Evolutionary conservation across 2,113 vertebrate species (phyloP).

Genomic region (Macquaria australasica): DNA sequence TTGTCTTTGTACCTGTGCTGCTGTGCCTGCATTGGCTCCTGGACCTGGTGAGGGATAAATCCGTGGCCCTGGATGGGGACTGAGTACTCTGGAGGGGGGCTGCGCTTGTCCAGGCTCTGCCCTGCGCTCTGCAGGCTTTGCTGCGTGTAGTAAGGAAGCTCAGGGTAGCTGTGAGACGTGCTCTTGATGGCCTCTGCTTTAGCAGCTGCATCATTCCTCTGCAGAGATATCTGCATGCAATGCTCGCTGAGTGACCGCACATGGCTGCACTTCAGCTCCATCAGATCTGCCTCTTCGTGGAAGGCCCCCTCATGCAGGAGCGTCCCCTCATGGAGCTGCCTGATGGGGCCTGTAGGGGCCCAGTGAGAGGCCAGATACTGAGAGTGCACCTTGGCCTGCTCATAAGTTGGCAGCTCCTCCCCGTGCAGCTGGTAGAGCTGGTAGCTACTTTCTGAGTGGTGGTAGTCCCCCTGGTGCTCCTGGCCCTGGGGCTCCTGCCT

Average conservation of each 20-base stretch:
- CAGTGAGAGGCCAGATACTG: constrained; percentile 91
- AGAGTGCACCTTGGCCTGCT: constrained; percentile 96
- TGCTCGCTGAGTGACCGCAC: constrained; percentile 95
- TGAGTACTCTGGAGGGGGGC: constrained; percentile 93
- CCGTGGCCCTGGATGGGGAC: constrained; percentile 84
- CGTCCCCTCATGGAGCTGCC: constrained; percentile 70
- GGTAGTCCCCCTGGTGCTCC: constrained; percentile 94
- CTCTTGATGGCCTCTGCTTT: constrained; percentile 87
- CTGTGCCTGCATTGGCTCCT: constrained; percentile 88
- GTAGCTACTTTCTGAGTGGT: constrained; percentile 90
- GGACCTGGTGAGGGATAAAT: constrained; percentile 82
- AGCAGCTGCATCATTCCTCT: constrained; percentile 87
- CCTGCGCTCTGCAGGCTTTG: constrained; percentile 64
- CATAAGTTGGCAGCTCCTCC: constrained; percentile 95
- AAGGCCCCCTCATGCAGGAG: constrained; percentile 74
- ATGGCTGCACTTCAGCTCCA: constrained; percentile 91
- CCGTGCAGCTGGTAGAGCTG: constrained; percentile 90
- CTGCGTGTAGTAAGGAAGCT: constrained; percentile 88
- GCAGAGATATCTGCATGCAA: constrained; percentile 93
- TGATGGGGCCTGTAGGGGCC: constrained; percentile 54
- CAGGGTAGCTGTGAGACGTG: constrained; percentile 95
- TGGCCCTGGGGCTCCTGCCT: constrained; percentile 98
- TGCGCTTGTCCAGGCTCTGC: constrained; percentile 80
- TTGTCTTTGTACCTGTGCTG: constrained; percentile 90
- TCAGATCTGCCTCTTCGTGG: constrained; percentile 87